These are phyloP conservation scores for Pelodiscus sinensis DNA, from an alignment of 2,113 vertebrate genomes.

Conservation along the genomic window DNA sequence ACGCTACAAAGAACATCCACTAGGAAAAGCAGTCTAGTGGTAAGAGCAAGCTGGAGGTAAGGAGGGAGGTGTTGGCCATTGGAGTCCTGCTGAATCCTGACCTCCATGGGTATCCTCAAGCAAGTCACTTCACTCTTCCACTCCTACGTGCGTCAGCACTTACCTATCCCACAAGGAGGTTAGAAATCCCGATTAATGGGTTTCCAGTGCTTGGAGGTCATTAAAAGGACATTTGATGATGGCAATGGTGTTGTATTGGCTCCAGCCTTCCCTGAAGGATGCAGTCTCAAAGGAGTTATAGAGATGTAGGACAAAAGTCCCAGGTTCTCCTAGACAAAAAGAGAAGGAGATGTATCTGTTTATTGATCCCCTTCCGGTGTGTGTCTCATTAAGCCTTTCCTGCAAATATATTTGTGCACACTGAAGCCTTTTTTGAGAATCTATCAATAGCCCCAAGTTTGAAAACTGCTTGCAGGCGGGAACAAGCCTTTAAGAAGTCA, in stretches of 20 bases:
- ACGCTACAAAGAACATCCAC: not conserved
- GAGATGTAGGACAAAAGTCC: not conserved
- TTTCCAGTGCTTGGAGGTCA: too few species aligned
- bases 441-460: rapidly evolving
- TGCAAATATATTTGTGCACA: rapidly evolving
- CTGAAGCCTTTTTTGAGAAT: not conserved
- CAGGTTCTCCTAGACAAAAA: not conserved
- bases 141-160: not conserved
- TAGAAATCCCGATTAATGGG: not conserved
- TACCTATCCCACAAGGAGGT: not conserved
- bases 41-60: not conserved
- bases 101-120: not conserved
- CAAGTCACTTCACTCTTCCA: not conserved
- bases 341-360: not conserved
- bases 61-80: not conserved
- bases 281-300: not conserved
- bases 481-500: rapidly evolving
- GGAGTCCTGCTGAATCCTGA: not conserved
- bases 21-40: not conserved
- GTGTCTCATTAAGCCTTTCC: rapidly evolving
- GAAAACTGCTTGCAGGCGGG: not conserved
- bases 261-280: not conserved
- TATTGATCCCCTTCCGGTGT: not conserved
- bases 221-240: not conserved
- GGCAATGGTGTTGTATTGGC: not conserved